Percentiles rank a stretch among this genome's conserved stretches.
These are phyloP conservation scores for Poeciliopsis infans DNA, from an alignment of 2,797 vertebrate species.

Conservation along the genomic window DNA sequence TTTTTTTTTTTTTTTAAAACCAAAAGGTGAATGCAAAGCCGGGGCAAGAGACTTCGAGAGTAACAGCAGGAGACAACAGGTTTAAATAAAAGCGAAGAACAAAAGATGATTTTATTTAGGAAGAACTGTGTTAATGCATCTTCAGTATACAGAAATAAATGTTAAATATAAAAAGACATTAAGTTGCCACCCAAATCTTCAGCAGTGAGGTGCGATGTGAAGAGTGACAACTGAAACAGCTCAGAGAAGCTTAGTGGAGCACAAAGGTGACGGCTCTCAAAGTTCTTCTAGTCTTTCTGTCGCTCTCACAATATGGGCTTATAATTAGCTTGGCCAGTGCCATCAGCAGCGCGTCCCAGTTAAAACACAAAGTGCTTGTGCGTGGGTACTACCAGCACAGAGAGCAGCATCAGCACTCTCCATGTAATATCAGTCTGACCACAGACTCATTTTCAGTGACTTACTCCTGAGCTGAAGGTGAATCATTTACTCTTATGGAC, in stretches of 20 bases:
- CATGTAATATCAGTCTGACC: constrained; percentile 14
- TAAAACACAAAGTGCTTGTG: constrained; percentile 32
- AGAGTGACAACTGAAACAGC: constrained; percentile 23
- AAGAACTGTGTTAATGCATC: background rate
- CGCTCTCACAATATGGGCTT: constrained; percentile 40
- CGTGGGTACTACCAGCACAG: constrained; percentile 18
- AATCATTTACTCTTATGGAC: background rate
- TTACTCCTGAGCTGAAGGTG: background rate
- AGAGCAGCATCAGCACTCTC: constrained; percentile 23
- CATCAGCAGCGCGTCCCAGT: constrained; percentile 36
- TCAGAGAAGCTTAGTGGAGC: constrained; percentile 27
- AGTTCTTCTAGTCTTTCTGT: constrained; percentile 38
- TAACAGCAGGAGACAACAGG: background rate
- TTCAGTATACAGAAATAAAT: background rate
- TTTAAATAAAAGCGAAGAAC: background rate
- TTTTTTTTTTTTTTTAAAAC: constrained; percentile 5
- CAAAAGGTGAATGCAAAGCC: constrained; percentile 10
- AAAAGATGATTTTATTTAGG: background rate
- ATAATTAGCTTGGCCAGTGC: constrained; percentile 56
- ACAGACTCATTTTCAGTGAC: constrained; percentile 1
- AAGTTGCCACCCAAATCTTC: background rate
- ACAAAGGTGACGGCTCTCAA: constrained; percentile 54
- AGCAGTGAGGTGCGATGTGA: constrained; percentile 8
- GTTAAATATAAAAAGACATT: background rate
- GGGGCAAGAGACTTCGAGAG: background rate